Conservation (phyloP, 2,113 vertebrate species). For the Uropsilus gracilis region DNA sequence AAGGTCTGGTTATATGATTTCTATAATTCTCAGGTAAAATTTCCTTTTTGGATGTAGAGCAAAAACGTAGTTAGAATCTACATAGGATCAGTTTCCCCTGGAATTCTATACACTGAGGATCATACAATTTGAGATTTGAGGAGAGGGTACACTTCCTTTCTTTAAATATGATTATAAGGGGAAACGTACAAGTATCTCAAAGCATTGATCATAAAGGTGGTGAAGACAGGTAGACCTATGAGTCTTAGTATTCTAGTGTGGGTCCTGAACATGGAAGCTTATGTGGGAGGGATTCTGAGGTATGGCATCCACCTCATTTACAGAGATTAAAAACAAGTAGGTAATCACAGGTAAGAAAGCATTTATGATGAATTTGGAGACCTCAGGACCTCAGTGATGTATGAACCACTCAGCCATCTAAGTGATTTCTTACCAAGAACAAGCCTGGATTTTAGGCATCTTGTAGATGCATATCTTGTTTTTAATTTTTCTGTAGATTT, state of each 20-base stretch:
- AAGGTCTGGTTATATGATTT: background rate
- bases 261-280: background rate
- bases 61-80: background rate
- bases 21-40: background rate
- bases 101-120: background rate
- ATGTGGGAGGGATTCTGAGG: background rate
- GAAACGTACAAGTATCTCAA: background rate
- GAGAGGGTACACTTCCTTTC: background rate
- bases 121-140: background rate
- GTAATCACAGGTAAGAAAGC: background rate
- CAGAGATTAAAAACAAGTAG: background rate
- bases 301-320: background rate
- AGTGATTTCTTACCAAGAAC: slow-evolving; percentile 6
- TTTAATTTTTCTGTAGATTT: background rate
- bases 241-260: background rate
- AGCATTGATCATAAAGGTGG: background rate
- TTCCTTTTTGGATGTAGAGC: background rate
- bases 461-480: background rate
- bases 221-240: background rate
- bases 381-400: background rate
- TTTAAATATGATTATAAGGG: background rate
- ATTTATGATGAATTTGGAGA: background rate
- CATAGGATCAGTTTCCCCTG: background rate
- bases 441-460: background rate
- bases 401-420: background rate